A percentile compares a stretch with the other conserved stretches of the same genome.
These are phyloP conservation scores for Campaea margaritaria DNA, from an alignment of 2,888 invertebrate species.

Conservation along the genomic window DNA sequence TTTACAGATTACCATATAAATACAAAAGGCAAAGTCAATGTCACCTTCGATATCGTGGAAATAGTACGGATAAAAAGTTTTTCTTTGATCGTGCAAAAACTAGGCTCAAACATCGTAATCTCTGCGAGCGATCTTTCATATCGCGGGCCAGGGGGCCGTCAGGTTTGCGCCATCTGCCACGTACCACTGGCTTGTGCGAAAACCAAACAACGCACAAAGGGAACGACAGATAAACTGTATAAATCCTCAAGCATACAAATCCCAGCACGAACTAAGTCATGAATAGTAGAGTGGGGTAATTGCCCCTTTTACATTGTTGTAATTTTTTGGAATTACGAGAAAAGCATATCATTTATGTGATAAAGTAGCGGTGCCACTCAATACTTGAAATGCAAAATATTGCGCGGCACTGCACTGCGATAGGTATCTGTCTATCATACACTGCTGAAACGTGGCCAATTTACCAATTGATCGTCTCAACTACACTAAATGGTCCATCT, in stretches of 20 bases:
- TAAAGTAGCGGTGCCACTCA: no score
- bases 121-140: slow-evolving; percentile 48
- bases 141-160: slow-evolving; percentile 44
- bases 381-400: neutral
- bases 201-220: slow-evolving; percentile 64
- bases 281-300: slow-evolving; percentile 1
- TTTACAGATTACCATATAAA: no score
- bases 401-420: no score
- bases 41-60: slow-evolving; percentile 3
- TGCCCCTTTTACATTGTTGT: neutral
- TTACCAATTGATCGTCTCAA: no score
- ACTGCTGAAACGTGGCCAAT: no score
- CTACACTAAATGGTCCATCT: no score
- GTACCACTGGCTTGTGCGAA: slow-evolving; percentile 43
- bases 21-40: neutral
- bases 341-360: no score
- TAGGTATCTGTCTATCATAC: no score
- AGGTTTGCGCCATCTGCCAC: slow-evolving; percentile 37
- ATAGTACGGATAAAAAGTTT: slow-evolving; percentile 5
- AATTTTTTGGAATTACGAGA: neutral
- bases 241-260: slow-evolving; percentile 67
- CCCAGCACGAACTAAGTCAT: slow-evolving; percentile 41
- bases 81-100: slow-evolving; percentile 33
- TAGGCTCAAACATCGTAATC: slow-evolving; percentile 39
- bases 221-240: slow-evolving; percentile 60